Base-by-base conservation (phyloP, 2,113 vertebrate genomes). In the Lophius piscatorius region DNA sequence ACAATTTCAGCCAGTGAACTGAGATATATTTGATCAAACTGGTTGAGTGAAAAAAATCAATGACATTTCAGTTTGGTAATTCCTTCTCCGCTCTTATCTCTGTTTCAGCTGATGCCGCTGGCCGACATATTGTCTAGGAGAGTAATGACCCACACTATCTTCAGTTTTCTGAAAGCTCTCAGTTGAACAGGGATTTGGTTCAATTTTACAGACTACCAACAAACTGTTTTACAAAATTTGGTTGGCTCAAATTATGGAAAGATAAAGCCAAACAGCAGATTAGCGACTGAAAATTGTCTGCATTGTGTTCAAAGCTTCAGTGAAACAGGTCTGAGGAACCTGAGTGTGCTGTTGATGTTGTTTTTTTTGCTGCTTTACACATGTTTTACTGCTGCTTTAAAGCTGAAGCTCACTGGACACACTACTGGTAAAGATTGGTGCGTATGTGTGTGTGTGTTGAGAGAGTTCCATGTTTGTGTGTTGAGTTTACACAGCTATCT, bases 91-190 rank as follows among this genome's bases (percentile, higher is more conserved):
- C 35, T 45, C 67, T 76, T 74, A 78, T 73, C 61, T 64, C 42
- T 48, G 33, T 83, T 69, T 76, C 31, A 62, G 51, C 71, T 78
- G 64, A 76, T 71, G 58, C 68, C 59, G 28, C 41, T 51, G 16
- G 14, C 35, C 72, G 56, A 76, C 51, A 65, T 56, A n/a, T n/a
- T n/a, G n/a, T n/a, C n/a, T n/a, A n/a, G n/a, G n/a, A n/a, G n/a
- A n/a, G n/a, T n/a, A n/a, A n/a, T n/a, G n/a, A n/a, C n/a, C n/a
- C n/a, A n/a, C n/a, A n/a, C n/a, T n/a, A n/a, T n/a, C n/a, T n/a
- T n/a, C n/a, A n/a, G n/a, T n/a, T n/a, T n/a, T n/a, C n/a, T n/a
- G n/a, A n/a, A n/a, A n/a, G n/a, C n/a, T n/a, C n/a, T n/a, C n/a
- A n/a, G n/a, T n/a, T n/a, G n/a, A n/a, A n/a, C n/a, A n/a, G n/a